phyloP scores from a whole-genome alignment of 2,888 invertebrate species.

The Ectropis crepuscularia region DNA sequence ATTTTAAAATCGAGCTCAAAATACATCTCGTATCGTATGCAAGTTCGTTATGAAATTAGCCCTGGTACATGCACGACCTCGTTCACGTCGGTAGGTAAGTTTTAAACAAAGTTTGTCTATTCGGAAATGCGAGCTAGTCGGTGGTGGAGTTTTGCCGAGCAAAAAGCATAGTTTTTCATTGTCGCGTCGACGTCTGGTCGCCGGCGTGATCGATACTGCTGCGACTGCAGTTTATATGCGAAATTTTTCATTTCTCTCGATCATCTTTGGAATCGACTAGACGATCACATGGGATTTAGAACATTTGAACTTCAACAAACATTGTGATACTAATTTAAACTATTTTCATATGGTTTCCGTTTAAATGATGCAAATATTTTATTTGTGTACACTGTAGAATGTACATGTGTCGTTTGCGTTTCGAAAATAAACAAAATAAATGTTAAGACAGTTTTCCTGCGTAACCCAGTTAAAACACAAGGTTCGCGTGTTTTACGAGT shows the following conservation, averaged over 20 bases:
- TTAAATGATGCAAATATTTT: no score
- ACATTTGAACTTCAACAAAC: background rate
- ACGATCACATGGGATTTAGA: background rate
- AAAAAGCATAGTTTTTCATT: slow-evolving; percentile 77
- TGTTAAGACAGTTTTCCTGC: no score
- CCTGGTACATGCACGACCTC: slow-evolving; percentile 36
- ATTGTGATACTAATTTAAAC: no score
- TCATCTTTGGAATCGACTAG: background rate
- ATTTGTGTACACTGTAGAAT: no score
- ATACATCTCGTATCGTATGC: slow-evolving; percentile 23
- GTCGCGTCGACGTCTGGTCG: slow-evolving; percentile 71
- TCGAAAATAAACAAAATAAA: no score
- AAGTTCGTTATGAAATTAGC: slow-evolving; percentile 32
- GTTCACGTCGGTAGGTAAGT: slow-evolving; percentile 35
- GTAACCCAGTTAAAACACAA: background rate
- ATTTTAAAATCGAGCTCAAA: slow-evolving; percentile 17
- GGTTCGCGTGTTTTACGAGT: slow-evolving; percentile 17
- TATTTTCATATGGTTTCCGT: no score
- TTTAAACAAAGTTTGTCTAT: slow-evolving; percentile 50
- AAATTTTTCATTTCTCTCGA: slow-evolving; percentile 11
- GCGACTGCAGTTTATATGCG: slow-evolving; percentile 58
- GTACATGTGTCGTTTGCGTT: no score
- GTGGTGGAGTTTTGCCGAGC: slow-evolving; percentile 51
- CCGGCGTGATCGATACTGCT: slow-evolving; percentile 68
- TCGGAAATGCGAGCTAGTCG: slow-evolving; percentile 53